Evolutionary conservation across 2,888 invertebrate species (phyloP), one percentile per base, ranked within the genome.

Genomic region (Sesia bembeciformis): DNA sequence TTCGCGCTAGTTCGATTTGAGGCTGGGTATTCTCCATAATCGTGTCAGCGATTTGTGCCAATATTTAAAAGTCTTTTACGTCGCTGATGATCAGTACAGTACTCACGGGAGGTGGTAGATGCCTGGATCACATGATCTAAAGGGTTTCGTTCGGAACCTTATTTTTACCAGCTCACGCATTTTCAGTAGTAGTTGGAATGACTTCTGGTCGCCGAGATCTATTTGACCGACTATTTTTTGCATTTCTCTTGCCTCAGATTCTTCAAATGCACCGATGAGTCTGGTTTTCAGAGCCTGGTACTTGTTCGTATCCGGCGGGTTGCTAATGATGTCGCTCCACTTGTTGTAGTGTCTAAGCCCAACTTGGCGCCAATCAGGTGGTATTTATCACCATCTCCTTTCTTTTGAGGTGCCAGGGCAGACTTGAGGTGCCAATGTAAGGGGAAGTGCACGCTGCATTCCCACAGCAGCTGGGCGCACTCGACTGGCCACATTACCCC

Each of bases 241-340:
- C 0, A 61, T 6, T 38, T 58, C 54, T 4, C 56, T 39, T 3
- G 40, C 43, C 39, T 56, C 58, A 0, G 57, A 57, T 38, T 64
- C 64, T 42, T 62, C 58, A 52, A 57, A 62, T 3, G 57, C 49
- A 0, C 40, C n/a, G 0, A 62, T 40, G 2, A 62, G 40, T 23
- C 60, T 51, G 0, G 40, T 5, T 40, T 60, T 59, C 0, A 64
- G 39, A 0, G 53, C n/a, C 0, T 57, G 56, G 52, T 58, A 67
- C 54, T 63, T 64, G 0, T 54, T 40, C 0, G 23, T 40, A 0
- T 6, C 50, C 3, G 66, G 65, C 4, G 64, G 64, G 1, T 52
- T 49, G 0, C 57, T 5, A 0, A 69, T 7, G 3, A 67, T 43
- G 40, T 67, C 67, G 0, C 56, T 61, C n/a, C n/a, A n/a, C n/a